Evolutionary conservation across 2,113 vertebrate genomes (phyloP).

Genomic region (Pogonocichla stellata): DNA sequence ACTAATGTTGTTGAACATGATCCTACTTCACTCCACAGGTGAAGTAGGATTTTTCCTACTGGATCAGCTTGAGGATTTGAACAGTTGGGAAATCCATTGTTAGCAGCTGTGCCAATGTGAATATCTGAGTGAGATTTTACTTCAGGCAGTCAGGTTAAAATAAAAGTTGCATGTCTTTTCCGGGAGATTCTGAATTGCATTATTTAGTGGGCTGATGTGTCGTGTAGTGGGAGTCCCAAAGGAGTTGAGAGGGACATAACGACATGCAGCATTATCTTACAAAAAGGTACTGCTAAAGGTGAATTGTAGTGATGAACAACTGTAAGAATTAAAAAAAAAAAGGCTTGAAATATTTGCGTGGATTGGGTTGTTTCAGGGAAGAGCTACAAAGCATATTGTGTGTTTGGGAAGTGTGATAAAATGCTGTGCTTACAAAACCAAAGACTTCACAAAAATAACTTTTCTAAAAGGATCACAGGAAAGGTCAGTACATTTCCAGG

Average conservation of each 20-base stretch:
- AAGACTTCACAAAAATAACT: background rate
- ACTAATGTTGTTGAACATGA: background rate
- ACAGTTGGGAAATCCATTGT: background rate
- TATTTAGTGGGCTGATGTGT: background rate
- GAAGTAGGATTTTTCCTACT: background rate
- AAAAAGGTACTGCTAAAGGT: background rate
- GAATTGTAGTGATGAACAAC: background rate
- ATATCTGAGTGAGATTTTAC: background rate
- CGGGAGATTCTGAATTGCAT: background rate
- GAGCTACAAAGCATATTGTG: background rate
- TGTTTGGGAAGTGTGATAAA: background rate
- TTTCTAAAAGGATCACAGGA: slow-evolving; percentile 28
- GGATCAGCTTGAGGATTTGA: background rate
- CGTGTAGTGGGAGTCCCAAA: background rate
- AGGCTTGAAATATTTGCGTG: background rate
- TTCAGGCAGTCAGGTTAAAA: background rate
- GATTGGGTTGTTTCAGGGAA: background rate
- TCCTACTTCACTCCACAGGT: background rate
- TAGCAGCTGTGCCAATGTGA: background rate
- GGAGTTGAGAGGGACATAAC: background rate
- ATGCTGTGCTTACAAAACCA: background rate
- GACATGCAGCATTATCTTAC: background rate
- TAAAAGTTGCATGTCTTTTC: background rate
- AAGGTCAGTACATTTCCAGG: slow-evolving; percentile 54
- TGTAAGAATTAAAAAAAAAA: background rate